Evolutionary conservation across 2,888 invertebrate species (phyloP).

Genomic region (Diplolepis rosae): DNA sequence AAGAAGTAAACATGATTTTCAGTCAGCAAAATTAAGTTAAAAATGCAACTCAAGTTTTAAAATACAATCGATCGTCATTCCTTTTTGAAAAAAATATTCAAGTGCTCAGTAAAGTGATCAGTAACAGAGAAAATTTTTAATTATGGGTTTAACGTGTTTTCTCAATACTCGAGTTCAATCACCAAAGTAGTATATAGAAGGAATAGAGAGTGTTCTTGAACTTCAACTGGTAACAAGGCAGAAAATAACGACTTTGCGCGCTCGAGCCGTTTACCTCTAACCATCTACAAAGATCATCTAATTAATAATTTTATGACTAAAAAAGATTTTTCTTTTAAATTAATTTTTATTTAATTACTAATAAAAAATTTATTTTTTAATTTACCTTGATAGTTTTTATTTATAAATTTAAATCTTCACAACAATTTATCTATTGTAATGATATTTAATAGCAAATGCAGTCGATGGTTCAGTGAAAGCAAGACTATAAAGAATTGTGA

Average conservation of each 20-base stretch:
- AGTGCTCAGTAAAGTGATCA: no score
- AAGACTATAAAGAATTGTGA: background rate
- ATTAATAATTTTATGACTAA: background rate
- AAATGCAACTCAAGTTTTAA: no score
- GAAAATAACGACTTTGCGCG: background rate
- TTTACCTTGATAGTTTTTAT: background rate
- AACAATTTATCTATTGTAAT: background rate
- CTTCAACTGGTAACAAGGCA: slow-evolving; percentile 46
- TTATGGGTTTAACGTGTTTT: background rate
- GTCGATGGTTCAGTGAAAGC: background rate
- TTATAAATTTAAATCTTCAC: background rate
- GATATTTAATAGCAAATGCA: background rate
- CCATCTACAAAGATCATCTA: background rate
- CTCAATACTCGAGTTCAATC: slow-evolving; percentile 12
- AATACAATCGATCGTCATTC: no score
- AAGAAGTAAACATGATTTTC: no score
- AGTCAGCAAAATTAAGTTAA: no score
- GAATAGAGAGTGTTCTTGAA: slow-evolving; percentile 56
- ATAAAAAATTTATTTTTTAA: background rate
- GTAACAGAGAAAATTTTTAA: no score
- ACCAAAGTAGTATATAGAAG: slow-evolving; percentile 28
- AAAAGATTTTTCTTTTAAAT: background rate
- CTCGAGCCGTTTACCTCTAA: slow-evolving; percentile 19
- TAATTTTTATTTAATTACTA: background rate
- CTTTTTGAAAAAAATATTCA: no score